Conservation (phyloP, 2,888 invertebrate species). For the Pollenia griseotomentosa region DNA sequence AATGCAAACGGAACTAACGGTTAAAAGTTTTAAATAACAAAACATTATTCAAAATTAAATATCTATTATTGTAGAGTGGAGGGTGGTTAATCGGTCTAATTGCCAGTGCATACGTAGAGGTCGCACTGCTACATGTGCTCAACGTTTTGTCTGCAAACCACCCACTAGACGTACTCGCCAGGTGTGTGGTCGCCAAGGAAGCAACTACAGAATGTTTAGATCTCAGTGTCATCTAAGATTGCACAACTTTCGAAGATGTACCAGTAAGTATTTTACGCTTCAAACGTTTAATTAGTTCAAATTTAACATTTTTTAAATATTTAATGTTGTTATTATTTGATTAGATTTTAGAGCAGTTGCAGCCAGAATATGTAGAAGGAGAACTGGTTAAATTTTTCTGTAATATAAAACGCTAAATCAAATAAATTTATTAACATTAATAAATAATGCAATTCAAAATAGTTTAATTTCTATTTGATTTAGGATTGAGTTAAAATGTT, state of each 20-base stretch:
- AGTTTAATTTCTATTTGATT: no score
- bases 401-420: not conserved
- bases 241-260: conserved; percentile 38
- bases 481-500: no score
- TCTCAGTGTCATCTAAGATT: conserved; percentile 44
- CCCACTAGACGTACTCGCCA: not conserved
- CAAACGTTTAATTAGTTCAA: not conserved
- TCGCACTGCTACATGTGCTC: conserved; percentile 28
- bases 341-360: conserved; percentile 31
- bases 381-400: not conserved
- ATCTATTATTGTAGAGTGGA: conserved; percentile 26
- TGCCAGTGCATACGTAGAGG: conserved; percentile 36
- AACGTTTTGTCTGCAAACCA: not conserved
- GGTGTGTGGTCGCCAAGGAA: conserved; percentile 36
- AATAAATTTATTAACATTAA: no score
- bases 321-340: not conserved
- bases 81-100: not conserved
- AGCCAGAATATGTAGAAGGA: conserved; percentile 2
- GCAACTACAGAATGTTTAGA: conserved; percentile 2
- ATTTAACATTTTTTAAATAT: not conserved
- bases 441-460: no score
- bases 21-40: not conserved
- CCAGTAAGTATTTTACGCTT: conserved; percentile 30
- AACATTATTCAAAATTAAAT: not conserved
- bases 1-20: conserved; percentile 20